Conservation (phyloP, 64 coral and sea anemone genomes). For the Platygyra sinensis region DNA sequence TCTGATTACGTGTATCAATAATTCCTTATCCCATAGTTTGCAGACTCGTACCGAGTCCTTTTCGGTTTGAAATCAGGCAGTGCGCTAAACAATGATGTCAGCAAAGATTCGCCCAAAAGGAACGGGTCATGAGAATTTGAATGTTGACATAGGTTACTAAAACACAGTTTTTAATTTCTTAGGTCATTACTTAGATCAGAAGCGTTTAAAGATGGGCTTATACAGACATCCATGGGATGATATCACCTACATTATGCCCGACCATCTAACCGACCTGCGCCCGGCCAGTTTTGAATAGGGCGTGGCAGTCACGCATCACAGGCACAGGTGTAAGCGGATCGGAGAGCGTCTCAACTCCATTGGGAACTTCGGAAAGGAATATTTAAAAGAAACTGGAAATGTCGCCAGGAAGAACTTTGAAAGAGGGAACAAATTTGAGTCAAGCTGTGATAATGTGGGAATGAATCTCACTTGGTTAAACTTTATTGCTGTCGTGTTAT, state of each 20-base stretch:
- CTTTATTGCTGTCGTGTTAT: too few relatives aligned
- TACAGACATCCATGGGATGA: slow-evolving; percentile 99
- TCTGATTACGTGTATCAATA: too few relatives aligned
- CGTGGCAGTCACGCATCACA: not conserved
- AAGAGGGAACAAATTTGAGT: not conserved
- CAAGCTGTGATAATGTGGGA: not conserved
- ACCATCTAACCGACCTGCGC: slow-evolving; percentile 76
- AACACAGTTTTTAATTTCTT: slow-evolving; percentile 16
- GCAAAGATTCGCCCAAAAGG: too few relatives aligned
- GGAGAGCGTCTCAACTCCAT: not conserved
- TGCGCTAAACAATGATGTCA: too few relatives aligned
- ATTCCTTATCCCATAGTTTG: too few relatives aligned
- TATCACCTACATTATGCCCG: slow-evolving; percentile 97
- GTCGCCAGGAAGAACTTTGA: not conserved
- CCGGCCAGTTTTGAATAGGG: slow-evolving; percentile 82
- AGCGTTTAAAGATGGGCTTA: slow-evolving; percentile 86
- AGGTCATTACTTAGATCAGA: slow-evolving; percentile 99
- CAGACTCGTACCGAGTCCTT: too few relatives aligned
- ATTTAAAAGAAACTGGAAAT: not conserved
- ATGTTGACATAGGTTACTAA: not conserved
- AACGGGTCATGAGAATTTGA: too few relatives aligned
- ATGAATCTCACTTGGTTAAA: not conserved
- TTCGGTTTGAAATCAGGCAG: too few relatives aligned
- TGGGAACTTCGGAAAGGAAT: not conserved
- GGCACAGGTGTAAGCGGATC: not conserved